Evolutionary conservation across 64 coral and sea anemone species (phyloP), one percentile per base, ranked within the genome.

Genomic region (Actinia tenebrosa): DNA sequence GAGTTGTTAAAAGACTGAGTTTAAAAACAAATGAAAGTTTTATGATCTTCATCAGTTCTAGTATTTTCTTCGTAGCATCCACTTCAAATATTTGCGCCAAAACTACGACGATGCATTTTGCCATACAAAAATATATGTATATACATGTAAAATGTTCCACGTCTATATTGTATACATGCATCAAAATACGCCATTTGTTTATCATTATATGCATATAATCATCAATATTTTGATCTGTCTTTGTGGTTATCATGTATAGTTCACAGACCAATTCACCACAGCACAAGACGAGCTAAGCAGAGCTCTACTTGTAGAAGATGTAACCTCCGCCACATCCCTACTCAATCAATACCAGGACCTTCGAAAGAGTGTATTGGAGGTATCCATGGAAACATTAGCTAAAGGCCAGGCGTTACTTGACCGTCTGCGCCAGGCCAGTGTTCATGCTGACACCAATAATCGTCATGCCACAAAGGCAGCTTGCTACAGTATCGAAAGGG

Each of bases 371-470:
- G 90, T 99, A 11, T 25, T 99, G 2, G 97, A 99, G 71, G 75
- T 99, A 71, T 99, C 97, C 27, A 99, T 99, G 97, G 93, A 99
- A 63, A 99, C 97, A 19, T 86, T 99, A 90, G 91, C 97, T 45
- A 99, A 95, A 84, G 97, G 97, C 26, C 97, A 99, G 66, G 86
- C 83, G 17, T 86, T 99, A 79, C 86, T 99, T 15, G 97, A 99
- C 83, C 90, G 82, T 84, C 77, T 99, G 61, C 93, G 97, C 10
- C 89, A 99, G 83, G 97, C 97, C 20, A 95, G 90, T 53, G 79
- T 87, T 47, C 93, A 99, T 78, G 97, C 97, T 9, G 97, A 99
- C 62, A 99, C 94, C 0, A 99, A 99, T 88, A 95, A 99, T 75
- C 85, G 90, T 16, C 97, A 99, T 85, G 97, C 97, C 1, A 92